phyloP scores from a whole-genome alignment of 1,140 invertebrate genomes.

The Halictus rubicundus region DNA sequence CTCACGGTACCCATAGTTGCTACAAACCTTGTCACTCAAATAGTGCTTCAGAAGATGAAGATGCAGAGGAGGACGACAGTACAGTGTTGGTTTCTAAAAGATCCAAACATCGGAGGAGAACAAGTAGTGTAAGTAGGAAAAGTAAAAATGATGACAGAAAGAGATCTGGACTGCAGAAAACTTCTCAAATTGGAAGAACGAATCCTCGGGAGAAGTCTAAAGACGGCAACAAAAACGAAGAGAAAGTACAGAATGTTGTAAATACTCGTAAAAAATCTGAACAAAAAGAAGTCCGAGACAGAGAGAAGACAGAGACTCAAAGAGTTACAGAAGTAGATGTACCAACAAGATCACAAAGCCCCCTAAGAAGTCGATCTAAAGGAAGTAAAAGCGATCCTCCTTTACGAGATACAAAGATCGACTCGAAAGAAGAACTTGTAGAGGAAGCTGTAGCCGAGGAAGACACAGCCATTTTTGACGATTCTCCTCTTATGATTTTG shows the following conservation, averaged over 20 bases:
- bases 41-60: background rate
- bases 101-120: background rate
- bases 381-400: background rate
- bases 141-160: background rate
- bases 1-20: background rate
- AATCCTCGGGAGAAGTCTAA: background rate
- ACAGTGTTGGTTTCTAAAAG: background rate
- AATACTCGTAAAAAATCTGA: background rate
- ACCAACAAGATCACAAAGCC: background rate
- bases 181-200: background rate
- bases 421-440: background rate
- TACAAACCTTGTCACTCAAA: background rate
- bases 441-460: background rate
- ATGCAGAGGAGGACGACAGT: background rate
- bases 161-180: no score
- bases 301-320: background rate
- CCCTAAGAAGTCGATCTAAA: background rate
- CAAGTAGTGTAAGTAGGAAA: background rate
- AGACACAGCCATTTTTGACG: background rate
- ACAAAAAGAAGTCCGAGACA: background rate
- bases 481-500: conserved; percentile 2
- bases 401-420: background rate
- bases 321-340: background rate
- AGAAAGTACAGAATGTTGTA: background rate
- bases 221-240: background rate